Conservation (phyloP, 2,113 vertebrate species). For the Toxotes jaculatrix region DNA sequence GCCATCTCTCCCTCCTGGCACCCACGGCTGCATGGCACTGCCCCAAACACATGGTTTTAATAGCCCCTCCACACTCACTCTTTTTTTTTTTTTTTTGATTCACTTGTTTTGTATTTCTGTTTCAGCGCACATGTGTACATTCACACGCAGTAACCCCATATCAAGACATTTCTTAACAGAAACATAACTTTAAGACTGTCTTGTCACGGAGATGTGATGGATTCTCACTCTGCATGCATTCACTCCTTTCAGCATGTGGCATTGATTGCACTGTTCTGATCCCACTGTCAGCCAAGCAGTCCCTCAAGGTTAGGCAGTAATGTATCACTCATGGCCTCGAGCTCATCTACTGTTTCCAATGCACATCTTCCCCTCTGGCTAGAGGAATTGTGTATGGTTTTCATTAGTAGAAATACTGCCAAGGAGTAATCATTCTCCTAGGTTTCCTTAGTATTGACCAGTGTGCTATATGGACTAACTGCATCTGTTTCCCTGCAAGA, state of each 20-base stretch:
- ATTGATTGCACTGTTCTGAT: conserved; percentile 74
- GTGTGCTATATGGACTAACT: conserved; percentile 24
- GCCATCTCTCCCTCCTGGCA: conserved; percentile 63
- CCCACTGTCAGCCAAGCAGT: conserved; percentile 62
- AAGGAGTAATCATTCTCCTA: conserved; percentile 59
- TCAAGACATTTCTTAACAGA: conserved; percentile 60
- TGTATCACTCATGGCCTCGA: conserved; percentile 70
- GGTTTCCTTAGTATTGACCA: conserved; percentile 46
- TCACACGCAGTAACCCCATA: conserved; percentile 60
- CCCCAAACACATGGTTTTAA: conserved; percentile 81
- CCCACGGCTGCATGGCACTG: conserved; percentile 59
- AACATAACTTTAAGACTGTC: conserved; percentile 65
- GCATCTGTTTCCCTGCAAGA: conserved; percentile 50
- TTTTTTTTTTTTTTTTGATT: conserved; percentile 26
- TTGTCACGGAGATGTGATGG: conserved; percentile 68
- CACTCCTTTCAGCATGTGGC: conserved; percentile 70
- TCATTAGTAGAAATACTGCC: conserved; percentile 70
- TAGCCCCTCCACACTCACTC: conserved; percentile 46
- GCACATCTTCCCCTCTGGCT: conserved; percentile 63
- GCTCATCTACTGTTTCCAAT: conserved; percentile 79
- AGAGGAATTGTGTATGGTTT: conserved; percentile 68
- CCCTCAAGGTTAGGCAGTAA: conserved; percentile 71
- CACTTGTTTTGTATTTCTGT: conserved; percentile 61
- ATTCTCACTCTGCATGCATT: conserved; percentile 59
- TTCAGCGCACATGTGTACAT: conserved; percentile 31